phyloP scores from a whole-genome alignment of 2,113 vertebrate species.

The Empidonax traillii region DNA sequence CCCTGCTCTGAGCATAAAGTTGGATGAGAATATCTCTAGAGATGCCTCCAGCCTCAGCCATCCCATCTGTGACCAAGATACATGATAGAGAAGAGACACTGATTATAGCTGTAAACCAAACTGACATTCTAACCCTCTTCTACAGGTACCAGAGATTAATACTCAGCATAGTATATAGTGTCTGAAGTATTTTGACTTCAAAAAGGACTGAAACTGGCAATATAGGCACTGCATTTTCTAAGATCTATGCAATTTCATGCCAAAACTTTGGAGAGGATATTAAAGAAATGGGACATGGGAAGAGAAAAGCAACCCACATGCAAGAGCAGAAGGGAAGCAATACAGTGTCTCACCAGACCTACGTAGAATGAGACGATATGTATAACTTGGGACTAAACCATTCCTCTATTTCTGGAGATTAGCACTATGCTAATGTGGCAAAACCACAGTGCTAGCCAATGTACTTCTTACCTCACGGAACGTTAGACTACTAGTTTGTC shows the following conservation, averaged over 20 bases:
- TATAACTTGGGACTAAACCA: neutral
- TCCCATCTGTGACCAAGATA: fast-evolving
- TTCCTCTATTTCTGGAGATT: neutral
- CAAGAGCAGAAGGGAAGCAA: neutral
- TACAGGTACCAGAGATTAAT: neutral
- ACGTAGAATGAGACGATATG: neutral
- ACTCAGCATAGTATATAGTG: neutral
- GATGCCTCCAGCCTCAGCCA: neutral
- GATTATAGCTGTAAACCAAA: neutral
- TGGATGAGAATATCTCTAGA: neutral
- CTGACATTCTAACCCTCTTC: neutral
- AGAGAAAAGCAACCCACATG: neutral
- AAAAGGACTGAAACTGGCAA: neutral
- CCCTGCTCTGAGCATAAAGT: neutral
- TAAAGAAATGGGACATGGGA: neutral
- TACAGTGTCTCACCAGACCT: neutral
- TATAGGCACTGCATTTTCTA: neutral
- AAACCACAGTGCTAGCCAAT: neutral
- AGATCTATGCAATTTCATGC: neutral
- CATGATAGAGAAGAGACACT: neutral
- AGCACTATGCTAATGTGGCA: neutral
- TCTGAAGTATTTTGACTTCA: neutral
- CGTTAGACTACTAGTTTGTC: neutral
- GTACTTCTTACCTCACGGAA: neutral
- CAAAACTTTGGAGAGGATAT: neutral